Conservation (phyloP, 2,113 vertebrate genomes). For the Apodemus speciosus region DNA sequence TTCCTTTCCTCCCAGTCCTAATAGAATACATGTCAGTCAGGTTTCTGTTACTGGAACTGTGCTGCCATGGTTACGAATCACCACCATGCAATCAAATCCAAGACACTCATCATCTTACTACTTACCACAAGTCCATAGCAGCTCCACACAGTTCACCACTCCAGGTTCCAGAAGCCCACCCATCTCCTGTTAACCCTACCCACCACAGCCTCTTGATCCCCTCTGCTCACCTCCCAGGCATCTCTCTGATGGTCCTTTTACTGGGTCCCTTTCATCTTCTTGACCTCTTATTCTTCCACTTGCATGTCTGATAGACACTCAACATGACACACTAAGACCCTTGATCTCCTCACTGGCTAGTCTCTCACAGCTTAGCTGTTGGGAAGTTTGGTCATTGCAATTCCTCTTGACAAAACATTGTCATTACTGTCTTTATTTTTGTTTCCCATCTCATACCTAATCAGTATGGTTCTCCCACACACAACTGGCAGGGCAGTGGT, state of each 20-base stretch:
- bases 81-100: background rate
- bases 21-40: background rate
- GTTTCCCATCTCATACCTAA: background rate
- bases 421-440: background rate
- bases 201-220: background rate
- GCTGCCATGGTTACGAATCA: background rate
- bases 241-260: background rate
- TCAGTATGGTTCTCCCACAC: background rate
- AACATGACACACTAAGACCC: background rate
- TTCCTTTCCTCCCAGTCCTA: background rate
- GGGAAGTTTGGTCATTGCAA: background rate
- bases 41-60: background rate
- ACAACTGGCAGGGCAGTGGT: too few species aligned
- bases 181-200: background rate
- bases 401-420: background rate
- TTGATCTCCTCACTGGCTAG: background rate
- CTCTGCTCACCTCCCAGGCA: background rate
- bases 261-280: background rate
- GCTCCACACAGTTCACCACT: background rate
- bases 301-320: background rate
- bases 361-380: background rate
- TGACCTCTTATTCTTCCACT: background rate
- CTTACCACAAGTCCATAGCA: background rate
- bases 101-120: background rate
- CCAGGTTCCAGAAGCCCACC: background rate